Percentiles rank a stretch among this genome's conserved stretches.
These are phyloP conservation scores for Callionymus lyra DNA, from an alignment of 2,113 vertebrate species.

Conservation along the genomic window DNA sequence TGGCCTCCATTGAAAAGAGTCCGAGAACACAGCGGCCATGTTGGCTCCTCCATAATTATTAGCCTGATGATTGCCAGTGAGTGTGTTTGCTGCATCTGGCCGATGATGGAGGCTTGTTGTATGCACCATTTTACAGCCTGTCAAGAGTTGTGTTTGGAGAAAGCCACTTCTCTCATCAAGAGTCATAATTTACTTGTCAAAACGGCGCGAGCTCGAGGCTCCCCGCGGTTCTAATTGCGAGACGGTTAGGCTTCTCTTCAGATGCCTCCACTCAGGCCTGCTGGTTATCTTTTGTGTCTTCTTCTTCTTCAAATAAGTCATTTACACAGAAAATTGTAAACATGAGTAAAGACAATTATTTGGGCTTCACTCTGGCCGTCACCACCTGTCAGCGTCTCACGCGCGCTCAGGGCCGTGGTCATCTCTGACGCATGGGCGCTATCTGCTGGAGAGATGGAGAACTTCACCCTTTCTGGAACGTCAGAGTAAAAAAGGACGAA, in stretches of 20 bases:
- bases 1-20: slow-evolving; percentile 8
- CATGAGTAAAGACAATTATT: slow-evolving; percentile 6
- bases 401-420: background rate
- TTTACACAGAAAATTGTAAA: slow-evolving; percentile 47
- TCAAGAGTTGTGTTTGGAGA: slow-evolving; percentile 57
- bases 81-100: slow-evolving; percentile 55
- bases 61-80: slow-evolving; percentile 59
- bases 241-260: slow-evolving; percentile 38
- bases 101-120: slow-evolving; percentile 53
- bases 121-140: slow-evolving; percentile 51
- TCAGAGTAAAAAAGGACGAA: too few relatives aligned
- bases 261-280: slow-evolving; percentile 43
- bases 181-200: slow-evolving; percentile 70
- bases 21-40: slow-evolving; percentile 44
- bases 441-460: slow-evolving; percentile 40
- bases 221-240: slow-evolving; percentile 55
- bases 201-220: slow-evolving; percentile 44
- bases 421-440: slow-evolving; percentile 41
- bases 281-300: slow-evolving; percentile 41
- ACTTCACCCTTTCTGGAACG: too few relatives aligned
- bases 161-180: slow-evolving; percentile 54
- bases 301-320: slow-evolving; percentile 43
- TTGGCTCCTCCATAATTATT: slow-evolving; percentile 52
- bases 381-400: slow-evolving; percentile 22
- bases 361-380: slow-evolving; percentile 34